A percentile compares a stretch with the other conserved stretches of the same genome.
phyloP scores from a whole-genome alignment of 2,888 invertebrate species.

The Cantharis flavilabris region DNA sequence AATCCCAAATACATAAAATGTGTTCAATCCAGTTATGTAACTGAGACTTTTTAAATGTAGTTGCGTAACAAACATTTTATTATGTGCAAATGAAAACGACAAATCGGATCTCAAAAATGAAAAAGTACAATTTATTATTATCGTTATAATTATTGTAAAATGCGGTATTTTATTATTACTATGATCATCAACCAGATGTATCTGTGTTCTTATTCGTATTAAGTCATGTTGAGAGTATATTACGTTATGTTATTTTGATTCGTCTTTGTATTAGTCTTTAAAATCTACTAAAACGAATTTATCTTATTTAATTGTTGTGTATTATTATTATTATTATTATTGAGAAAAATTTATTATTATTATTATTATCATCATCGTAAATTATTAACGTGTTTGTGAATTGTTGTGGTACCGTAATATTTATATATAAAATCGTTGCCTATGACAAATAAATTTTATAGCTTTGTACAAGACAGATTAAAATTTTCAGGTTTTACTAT shows the following conservation, averaged over 20 bases:
- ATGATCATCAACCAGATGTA: constrained; percentile 26
- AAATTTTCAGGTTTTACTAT: not conserved
- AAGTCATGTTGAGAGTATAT: not conserved
- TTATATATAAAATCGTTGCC: constrained; percentile 25
- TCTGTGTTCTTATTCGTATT: constrained; percentile 23
- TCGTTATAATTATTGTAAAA: constrained; percentile 4
- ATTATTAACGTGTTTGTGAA: constrained; percentile 21
- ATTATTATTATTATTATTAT: constrained; percentile 10
- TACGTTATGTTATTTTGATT: not conserved
- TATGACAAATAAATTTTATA: constrained; percentile 19
- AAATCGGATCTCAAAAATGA: constrained; percentile 28
- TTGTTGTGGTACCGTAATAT: constrained; percentile 24
- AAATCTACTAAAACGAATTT: constrained; percentile 17
- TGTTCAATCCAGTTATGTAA: constrained; percentile 26
- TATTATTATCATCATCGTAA: not conserved
- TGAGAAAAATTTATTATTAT: constrained; percentile 4
- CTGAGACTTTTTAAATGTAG: not conserved
- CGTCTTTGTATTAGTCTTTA: constrained; percentile 8
- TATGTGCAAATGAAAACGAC: constrained; percentile 10
- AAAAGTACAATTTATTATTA: constrained; percentile 23
- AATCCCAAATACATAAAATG: constrained; percentile 23
- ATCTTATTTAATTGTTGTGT: constrained; percentile 16
- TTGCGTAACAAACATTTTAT: not conserved
- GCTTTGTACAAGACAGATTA: not conserved
- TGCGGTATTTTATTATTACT: constrained; percentile 8